phyloP scores from a whole-genome alignment of 2,113 vertebrate species.

The Typhlomys cinereus region DNA sequence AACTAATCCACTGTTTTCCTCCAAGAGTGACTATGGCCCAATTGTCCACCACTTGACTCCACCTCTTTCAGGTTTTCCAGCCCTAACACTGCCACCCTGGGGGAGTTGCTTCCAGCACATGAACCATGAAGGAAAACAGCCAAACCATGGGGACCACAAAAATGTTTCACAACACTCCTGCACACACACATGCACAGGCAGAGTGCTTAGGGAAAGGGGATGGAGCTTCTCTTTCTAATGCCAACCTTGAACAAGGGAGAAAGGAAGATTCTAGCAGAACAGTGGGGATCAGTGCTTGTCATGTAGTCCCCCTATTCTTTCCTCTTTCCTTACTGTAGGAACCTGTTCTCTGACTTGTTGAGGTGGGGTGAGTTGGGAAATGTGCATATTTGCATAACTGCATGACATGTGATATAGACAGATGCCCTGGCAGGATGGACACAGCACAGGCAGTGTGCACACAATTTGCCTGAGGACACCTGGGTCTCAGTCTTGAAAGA shows the following conservation, averaged over 20 bases:
- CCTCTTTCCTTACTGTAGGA: no score
- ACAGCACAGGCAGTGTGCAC: accelerated
- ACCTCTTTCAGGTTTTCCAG: not conserved
- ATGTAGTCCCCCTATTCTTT: no score
- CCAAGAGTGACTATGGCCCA: not conserved
- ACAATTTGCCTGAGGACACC: not conserved
- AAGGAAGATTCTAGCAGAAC: not conserved
- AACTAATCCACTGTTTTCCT: not conserved
- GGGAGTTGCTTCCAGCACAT: not conserved
- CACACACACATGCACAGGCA: not conserved
- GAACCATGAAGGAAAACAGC: not conserved
- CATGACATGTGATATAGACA: accelerated
- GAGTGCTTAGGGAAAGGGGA: not conserved
- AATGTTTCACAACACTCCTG: not conserved
- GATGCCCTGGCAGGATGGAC: accelerated
- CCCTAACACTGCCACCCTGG: no score
- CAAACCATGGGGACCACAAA: not conserved
- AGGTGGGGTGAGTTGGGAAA: no score
- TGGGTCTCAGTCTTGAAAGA: not conserved
- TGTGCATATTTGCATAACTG: no score
- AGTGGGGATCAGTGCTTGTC: not conserved
- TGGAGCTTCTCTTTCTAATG: not conserved
- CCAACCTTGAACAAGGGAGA: not conserved
- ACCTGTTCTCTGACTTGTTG: no score
- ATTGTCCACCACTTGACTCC: not conserved